Base-by-base conservation (phyloP, 53 echinoderm and acorn worm genomes). In the Hippasteria phrygiana region DNA sequence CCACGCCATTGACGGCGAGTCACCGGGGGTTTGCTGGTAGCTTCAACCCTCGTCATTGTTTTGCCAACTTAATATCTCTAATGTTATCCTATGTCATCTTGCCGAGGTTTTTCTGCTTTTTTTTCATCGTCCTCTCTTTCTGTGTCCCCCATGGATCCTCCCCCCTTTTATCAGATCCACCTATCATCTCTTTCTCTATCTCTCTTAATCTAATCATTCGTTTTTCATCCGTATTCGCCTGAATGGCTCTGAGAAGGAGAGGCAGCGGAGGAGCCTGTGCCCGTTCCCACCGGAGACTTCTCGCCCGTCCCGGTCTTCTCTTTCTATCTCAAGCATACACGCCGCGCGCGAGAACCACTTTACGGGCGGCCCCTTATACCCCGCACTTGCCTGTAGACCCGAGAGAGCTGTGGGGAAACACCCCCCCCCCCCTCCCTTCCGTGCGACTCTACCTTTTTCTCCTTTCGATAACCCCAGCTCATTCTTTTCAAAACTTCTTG, bases 201-300 rank as follows among this genome's bases (percentile, higher is more conserved):
- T 13, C 75, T 13, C 32, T 85, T 85, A 85, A 85, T 85, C 85
- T 70, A 85, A 85, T 85, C 85, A 85, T 85, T 85, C 85, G 70
- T 70, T 85, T 71, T 50, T 85, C 85, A 85, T 85, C 85, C 70
- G 50, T 34, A 48, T 69, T 70, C 55, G 47, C 71, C 71, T 85
- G 69, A 71, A 64, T 43, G 50, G 35, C 53, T 48, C n/a, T 51
- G 42, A 79, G 79, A 31, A 55, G 62, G 62, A 56, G 79, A 79
- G 56, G 46, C 62, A 79, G 73, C 42, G 43, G 43, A n/a, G n/a
- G 73, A 42, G 41, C 20, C 43, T 1, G 42, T 73, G 43, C 79
- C 79, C 38, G 34, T n/a, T n/a, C n/a, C n/a, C n/a, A n/a, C n/a
- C 29, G 79, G 79, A 62, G 59, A 79, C 62, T 14, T 14, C n/a